Evolutionary conservation across 2,113 vertebrate species (phyloP).

Genomic region (Orientallactaga bullata): DNA sequence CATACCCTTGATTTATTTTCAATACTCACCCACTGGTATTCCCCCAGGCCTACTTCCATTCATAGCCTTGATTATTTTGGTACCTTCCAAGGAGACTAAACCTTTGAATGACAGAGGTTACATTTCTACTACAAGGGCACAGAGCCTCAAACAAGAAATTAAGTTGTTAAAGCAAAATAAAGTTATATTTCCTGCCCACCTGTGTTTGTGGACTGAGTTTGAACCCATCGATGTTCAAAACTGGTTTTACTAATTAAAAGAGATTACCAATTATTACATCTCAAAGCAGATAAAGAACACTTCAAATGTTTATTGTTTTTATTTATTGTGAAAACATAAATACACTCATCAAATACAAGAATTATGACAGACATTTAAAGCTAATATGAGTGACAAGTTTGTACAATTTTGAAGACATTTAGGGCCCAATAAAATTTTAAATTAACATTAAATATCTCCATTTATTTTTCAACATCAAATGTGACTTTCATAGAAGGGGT

Average conservation of each 20-base stretch:
- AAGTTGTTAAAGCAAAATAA: conserved; percentile 6
- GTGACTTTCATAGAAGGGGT: conserved; percentile 2
- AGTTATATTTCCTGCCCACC: conserved; percentile 3
- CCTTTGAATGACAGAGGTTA: neutral
- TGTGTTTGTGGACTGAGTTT: conserved; percentile 17
- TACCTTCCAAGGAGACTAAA: conserved; percentile 21
- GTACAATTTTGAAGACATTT: conserved; percentile 30
- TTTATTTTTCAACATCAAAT: conserved; percentile 34
- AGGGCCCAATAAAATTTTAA: neutral
- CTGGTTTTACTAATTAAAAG: conserved; percentile 13
- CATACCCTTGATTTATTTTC: conserved; percentile 27
- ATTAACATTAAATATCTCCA: conserved; percentile 52
- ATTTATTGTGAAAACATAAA: conserved; percentile 59
- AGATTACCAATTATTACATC: neutral
- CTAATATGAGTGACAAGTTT: conserved; percentile 37
- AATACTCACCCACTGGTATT: neutral
- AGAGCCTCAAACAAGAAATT: conserved; percentile 27
- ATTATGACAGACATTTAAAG: conserved; percentile 42
- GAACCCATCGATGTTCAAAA: conserved; percentile 25
- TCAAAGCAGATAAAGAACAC: neutral
- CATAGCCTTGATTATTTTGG: neutral
- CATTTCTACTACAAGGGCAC: neutral
- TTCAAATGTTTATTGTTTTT: conserved; percentile 36
- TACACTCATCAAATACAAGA: conserved; percentile 45
- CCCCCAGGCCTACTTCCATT: neutral